Evolutionary conservation across 2,113 vertebrate species (phyloP).

Genomic region (Pantherophis guttatus): DNA sequence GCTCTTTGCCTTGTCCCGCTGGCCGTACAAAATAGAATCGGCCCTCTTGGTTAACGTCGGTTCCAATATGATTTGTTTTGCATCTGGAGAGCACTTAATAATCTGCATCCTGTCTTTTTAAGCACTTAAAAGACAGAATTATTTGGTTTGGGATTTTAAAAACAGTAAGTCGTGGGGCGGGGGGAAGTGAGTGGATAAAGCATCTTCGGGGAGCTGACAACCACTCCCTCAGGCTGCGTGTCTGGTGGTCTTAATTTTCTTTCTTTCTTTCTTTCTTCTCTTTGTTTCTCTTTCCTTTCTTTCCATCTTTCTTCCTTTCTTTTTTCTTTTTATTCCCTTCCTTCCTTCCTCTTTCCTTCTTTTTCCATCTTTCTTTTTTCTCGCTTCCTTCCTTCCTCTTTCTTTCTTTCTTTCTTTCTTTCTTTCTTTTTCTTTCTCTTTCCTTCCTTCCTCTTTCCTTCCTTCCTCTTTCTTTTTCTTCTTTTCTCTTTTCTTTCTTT

Average conservation of each 20-base stretch:
- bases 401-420: no score
- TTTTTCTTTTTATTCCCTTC: no score
- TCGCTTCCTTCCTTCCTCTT: no score
- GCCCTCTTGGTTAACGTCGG: background rate
- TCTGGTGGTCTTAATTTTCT: no score
- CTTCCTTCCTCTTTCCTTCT: no score
- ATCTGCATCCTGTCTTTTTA: background rate
- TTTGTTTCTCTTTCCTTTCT: no score
- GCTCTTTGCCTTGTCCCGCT: background rate
- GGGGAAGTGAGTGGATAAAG: conserved; percentile 1
- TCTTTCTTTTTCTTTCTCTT: background rate
- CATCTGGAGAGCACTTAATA: background rate
- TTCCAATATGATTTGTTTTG: background rate
- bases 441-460: no score
- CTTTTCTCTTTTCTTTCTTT: no score
- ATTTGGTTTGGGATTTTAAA: background rate
- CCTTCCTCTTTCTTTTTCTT: no score
- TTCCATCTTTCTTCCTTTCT: no score
- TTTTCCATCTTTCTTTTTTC: no score
- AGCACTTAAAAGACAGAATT: background rate
- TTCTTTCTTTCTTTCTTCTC: no score
- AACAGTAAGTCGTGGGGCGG: background rate
- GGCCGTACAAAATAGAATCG: background rate
- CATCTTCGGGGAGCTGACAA: conserved; percentile 32
- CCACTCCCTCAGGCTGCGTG: conserved; percentile 22